Base-by-base conservation (phyloP, 2,113 vertebrate species). In the Callorhinus ursinus region DNA sequence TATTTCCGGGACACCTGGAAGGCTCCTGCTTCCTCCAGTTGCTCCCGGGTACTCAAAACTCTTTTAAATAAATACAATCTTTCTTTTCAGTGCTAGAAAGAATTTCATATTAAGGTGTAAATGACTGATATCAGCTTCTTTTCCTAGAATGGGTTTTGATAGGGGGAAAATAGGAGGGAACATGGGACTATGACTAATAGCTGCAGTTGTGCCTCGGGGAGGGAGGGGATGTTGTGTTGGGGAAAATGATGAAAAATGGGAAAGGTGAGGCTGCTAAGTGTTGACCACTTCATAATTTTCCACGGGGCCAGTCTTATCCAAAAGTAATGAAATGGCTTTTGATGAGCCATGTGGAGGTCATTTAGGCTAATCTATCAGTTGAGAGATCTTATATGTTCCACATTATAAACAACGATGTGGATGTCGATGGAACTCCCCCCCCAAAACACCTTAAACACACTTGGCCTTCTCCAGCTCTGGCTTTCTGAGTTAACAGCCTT, bases 1-100 rank as follows among this genome's bases (percentile, higher is more conserved):
- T 42, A 96, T 76, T 88, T 90, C 93, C 90, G 72, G n/a, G 67
- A 96, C 80, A 93, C 84, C 80, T 67, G 51, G 76, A 94, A 63
- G 84, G 8, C 39, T 76, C 65, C 77, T 26, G 69, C 92, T 31
- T 31, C 55, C 12, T 72, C 39, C 72, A 85, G 67, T 94, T 96
- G 76, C 36, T 97, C 81, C 90, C 93, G 96, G 89, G 65, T 76
- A 82, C 67, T 83, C 83, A 59, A 69, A 82, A 63, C 22, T 49
- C 95, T 67, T 90, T 85, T 77, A 84, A 93, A 85, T 81, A 90
- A 89, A 88, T 82, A 28, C 42, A 57, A 21, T 31, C 51, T 79
- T 83, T 49, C 55, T 61, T 94, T 90, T 65, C 53, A 87, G 74
- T 42, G 46, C 82, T 85, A 89, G 86, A 61, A 26, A 88, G 81